phyloP scores from a whole-genome alignment of 2,113 vertebrate genomes.

The Microtus richardsoni region DNA sequence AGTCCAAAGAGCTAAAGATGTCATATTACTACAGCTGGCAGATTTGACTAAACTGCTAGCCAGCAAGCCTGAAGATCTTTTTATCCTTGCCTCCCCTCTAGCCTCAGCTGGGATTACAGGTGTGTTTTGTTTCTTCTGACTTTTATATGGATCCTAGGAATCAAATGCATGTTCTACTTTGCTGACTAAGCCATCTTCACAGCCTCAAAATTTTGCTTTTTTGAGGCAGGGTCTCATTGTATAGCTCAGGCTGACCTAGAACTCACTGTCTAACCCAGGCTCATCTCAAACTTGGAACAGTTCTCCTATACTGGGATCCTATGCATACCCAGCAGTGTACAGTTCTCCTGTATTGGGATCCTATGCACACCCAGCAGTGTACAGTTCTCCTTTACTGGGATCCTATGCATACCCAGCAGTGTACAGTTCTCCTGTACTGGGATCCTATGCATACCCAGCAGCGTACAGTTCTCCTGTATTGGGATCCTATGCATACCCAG shows the following conservation, averaged over 20 bases:
- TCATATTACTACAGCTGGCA: background rate
- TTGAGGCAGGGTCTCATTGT: background rate
- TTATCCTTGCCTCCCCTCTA: background rate
- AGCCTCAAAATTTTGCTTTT: background rate
- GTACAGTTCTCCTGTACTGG: background rate
- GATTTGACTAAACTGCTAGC: no score
- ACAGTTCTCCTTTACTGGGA: background rate
- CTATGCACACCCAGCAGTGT: background rate
- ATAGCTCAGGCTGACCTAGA: background rate
- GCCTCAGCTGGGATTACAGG: background rate
- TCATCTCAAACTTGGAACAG: background rate
- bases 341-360: background rate
- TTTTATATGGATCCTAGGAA: background rate
- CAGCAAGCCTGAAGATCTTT: no score
- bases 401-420: background rate
- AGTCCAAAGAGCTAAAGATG: no score
- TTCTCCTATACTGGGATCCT: background rate
- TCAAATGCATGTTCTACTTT: background rate
- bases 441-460: background rate
- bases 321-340: background rate
- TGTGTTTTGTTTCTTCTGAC: background rate
- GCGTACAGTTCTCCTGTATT: background rate
- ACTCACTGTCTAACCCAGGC: background rate
- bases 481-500: background rate
- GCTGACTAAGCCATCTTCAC: background rate